A percentile compares a stretch with the other conserved stretches of the same genome.
These are phyloP conservation scores for Thalassoma bifasciatum DNA, from an alignment of 2,113 vertebrate species.

Conservation along the genomic window DNA sequence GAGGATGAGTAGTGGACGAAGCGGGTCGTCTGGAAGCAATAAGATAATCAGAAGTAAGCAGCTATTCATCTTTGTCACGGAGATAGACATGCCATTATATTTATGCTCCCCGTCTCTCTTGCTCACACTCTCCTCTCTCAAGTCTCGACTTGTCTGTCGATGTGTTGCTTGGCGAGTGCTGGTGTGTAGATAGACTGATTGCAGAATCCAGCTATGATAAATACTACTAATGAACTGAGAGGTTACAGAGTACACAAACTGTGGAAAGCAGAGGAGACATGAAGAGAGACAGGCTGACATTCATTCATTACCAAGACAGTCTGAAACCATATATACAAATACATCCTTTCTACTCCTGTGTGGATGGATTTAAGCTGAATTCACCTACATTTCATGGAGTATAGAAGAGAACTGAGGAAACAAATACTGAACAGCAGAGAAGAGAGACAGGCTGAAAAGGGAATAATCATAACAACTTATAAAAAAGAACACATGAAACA, in stretches of 20 bases:
- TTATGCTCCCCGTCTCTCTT: not conserved
- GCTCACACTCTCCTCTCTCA: conserved; percentile 37
- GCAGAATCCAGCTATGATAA: conserved; percentile 79
- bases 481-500: not conserved
- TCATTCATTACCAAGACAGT: conserved; percentile 15
- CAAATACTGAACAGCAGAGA: not conserved
- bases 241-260: conserved; percentile 68
- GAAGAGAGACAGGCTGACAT: conserved; percentile 32
- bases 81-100: conserved; percentile 40
- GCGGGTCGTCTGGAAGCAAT: conserved; percentile 5
- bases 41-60: conserved; percentile 13
- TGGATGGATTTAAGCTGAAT: conserved; percentile 13
- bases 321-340: conserved; percentile 20
- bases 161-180: conserved; percentile 77
- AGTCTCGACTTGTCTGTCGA: conserved; percentile 65
- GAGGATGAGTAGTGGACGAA: conserved; percentile 24
- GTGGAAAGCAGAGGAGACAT: conserved; percentile 38
- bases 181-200: conserved; percentile 77
- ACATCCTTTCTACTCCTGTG: not conserved
- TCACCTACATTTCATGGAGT: not conserved
- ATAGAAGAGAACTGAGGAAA: not conserved
- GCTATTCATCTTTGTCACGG: conserved; percentile 28
- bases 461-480: not conserved
- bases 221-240: conserved; percentile 80
- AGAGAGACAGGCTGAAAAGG: not conserved